Conservation (phyloP, 1,140 invertebrate species). For the Drosophila lacteicornis region DNA sequence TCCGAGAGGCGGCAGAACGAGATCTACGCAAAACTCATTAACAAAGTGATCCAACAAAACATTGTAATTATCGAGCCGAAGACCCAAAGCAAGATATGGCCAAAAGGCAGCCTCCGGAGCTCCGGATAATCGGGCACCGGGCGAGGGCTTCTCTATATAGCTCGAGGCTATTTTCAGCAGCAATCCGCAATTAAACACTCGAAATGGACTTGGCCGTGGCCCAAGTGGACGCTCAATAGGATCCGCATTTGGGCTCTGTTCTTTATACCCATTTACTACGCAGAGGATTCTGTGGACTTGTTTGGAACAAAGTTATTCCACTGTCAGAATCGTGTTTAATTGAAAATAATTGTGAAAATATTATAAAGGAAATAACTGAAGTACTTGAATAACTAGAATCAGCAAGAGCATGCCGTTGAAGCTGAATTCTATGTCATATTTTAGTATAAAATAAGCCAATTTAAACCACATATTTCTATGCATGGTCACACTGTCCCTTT, state of each 20-base stretch:
- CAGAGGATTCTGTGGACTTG: background rate
- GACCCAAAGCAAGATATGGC: conserved; percentile 6
- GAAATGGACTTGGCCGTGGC: conserved; percentile 53
- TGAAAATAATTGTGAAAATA: no score
- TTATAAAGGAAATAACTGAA: background rate
- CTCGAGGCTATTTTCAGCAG: conserved; percentile 76
- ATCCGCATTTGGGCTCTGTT: conserved; percentile 21
- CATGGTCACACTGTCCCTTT: background rate
- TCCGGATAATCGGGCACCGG: conserved; percentile 4
- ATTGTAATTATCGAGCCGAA: conserved; percentile 71
- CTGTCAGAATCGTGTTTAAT: background rate
- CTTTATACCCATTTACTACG: background rate
- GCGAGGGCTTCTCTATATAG: conserved; percentile 59
- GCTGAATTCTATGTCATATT: no score
- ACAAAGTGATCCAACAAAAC: conserved; percentile 82
- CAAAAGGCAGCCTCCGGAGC: conserved; percentile 10
- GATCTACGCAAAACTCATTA: conserved; percentile 74
- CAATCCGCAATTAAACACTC: conserved; percentile 79
- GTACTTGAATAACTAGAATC: no score
- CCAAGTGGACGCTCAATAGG: conserved; percentile 42
- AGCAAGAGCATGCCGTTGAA: no score
- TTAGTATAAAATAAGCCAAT: no score
- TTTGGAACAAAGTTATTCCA: background rate
- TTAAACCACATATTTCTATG: background rate
- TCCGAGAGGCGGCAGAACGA: conserved; percentile 46